Conservation (phyloP, 1,140 invertebrate genomes). For the Trinorchestia longiramus region DNA sequence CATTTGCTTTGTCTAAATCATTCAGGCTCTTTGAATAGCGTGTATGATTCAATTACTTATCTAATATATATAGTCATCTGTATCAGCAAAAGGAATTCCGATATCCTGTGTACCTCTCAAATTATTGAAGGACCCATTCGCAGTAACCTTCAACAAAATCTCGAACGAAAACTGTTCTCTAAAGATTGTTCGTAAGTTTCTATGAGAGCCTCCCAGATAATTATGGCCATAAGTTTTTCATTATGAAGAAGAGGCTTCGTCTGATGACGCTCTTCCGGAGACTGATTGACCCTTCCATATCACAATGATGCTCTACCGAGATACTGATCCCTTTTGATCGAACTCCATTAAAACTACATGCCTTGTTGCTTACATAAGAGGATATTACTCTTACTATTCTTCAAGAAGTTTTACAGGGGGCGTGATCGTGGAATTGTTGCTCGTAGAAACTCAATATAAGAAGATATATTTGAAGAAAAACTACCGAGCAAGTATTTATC, state of each 20-base stretch:
- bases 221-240: constrained; percentile 1
- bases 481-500: not conserved
- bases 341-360: not conserved
- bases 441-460: not conserved
- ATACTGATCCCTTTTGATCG: not conserved
- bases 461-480: not conserved
- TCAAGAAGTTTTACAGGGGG: not conserved
- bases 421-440: not conserved
- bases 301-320: not conserved
- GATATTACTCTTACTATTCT: not conserved
- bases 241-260: not conserved
- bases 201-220: not conserved
- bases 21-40: not conserved
- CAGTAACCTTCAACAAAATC: not conserved
- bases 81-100: not conserved
- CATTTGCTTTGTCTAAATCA: not conserved
- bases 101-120: not conserved
- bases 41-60: not conserved
- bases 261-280: not conserved
- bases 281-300: not conserved
- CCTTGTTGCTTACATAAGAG: not conserved
- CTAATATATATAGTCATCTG: not conserved
- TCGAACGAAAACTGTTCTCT: not conserved
- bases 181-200: not conserved
- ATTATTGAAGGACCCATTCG: not conserved